phyloP scores from a whole-genome alignment of 2,797 vertebrate species.

The Mastacembelus armatus region DNA sequence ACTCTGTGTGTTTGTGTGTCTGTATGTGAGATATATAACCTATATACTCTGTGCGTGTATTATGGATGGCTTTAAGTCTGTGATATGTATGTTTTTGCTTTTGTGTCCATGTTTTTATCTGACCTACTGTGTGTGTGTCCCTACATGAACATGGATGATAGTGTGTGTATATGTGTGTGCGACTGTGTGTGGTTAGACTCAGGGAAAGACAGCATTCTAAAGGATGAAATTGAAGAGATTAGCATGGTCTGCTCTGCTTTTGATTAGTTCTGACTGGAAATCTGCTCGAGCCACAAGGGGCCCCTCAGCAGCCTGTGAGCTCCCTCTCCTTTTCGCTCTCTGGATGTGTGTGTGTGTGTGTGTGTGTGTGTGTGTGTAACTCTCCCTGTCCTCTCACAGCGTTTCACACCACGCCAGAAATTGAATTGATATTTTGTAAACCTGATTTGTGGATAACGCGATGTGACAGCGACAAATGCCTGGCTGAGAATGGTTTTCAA shows the following conservation, averaged over 20 bases:
- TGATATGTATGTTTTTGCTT: slow-evolving; percentile 42
- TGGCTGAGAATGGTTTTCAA: slow-evolving; percentile 97
- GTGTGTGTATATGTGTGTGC: slow-evolving; percentile 25
- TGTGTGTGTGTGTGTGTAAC: slow-evolving; percentile 23
- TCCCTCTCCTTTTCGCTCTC: slow-evolving; percentile 48
- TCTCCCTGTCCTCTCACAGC: slow-evolving; percentile 23
- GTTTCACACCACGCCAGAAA: slow-evolving; percentile 91
- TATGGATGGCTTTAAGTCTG: slow-evolving; percentile 70
- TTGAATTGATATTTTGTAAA: slow-evolving; percentile 99
- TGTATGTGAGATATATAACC: slow-evolving; percentile 2
- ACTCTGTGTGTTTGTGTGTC: neutral
- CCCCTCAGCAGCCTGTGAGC: slow-evolving; percentile 86
- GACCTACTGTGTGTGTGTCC: slow-evolving; percentile 52
- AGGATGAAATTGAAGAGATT: slow-evolving; percentile 97
- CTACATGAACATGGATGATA: neutral
- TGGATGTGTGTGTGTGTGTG: slow-evolving; percentile 14
- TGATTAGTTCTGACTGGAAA: slow-evolving; percentile 99
- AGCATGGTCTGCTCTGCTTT: slow-evolving; percentile 91
- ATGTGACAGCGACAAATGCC: slow-evolving; percentile 99
- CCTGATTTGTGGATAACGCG: slow-evolving; percentile 99
- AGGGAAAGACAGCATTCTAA: slow-evolving; percentile 92
- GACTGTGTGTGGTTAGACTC: slow-evolving; percentile 79
- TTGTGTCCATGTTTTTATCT: slow-evolving; percentile 80
- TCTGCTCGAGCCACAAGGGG: slow-evolving; percentile 93
- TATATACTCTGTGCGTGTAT: slow-evolving; percentile 69